Evolutionary conservation across 2,797 vertebrate species (phyloP).

Genomic region (Etheostoma perlongum): DNA sequence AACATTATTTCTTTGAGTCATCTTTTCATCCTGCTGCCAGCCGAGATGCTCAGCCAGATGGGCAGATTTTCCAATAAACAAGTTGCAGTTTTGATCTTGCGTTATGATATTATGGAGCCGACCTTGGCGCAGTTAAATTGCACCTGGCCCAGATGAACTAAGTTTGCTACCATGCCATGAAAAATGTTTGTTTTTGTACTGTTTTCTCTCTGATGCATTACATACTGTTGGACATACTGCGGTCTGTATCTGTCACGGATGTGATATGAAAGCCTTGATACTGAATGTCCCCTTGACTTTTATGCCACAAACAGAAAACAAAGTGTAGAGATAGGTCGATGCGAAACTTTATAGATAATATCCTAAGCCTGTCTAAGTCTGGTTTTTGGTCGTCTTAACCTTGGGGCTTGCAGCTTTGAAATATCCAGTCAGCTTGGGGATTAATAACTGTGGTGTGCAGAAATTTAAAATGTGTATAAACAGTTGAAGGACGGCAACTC

Average conservation of each 20-base stretch:
- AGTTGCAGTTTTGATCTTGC: conserved; percentile 71
- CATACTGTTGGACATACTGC: conserved; percentile 30
- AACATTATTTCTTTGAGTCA: conserved; percentile 77
- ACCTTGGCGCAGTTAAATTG: conserved; percentile 54
- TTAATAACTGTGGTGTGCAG: no score
- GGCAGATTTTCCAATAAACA: conserved; percentile 77
- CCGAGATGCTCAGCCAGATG: conserved; percentile 73
- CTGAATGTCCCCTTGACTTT: background rate
- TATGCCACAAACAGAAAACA: no score
- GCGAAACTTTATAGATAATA: no score
- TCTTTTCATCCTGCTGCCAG: conserved; percentile 76
- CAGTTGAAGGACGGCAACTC: no score
- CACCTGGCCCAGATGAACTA: conserved; percentile 49
- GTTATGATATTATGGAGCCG: conserved; percentile 60
- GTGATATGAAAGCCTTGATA: conserved; percentile 34
- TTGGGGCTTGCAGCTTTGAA: no score
- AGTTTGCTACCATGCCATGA: conserved; percentile 39
- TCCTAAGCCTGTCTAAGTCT: no score
- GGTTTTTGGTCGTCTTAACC: no score
- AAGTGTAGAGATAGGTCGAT: no score
- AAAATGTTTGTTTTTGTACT: conserved; percentile 33
- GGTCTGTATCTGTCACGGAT: conserved; percentile 19
- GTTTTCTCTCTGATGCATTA: conserved; percentile 44
- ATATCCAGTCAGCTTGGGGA: no score
- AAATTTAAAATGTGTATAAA: no score